Evolutionary conservation across 2,113 vertebrate genomes (phyloP).

Genomic region (Calyptommatus sinebrachiatus): DNA sequence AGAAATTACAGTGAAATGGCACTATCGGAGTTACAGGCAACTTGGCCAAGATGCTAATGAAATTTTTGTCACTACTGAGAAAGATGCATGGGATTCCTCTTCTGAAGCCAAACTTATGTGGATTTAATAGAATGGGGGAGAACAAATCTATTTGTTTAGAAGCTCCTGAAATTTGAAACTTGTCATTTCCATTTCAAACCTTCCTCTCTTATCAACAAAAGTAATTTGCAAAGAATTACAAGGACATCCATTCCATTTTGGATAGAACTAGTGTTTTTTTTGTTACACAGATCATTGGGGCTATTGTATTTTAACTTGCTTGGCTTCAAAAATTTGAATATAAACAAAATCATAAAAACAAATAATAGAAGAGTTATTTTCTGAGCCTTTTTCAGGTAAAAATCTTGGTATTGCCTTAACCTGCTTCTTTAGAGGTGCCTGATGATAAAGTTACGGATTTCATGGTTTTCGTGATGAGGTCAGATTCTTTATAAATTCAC

Average conservation of each 20-base stretch:
- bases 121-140: conserved; percentile 5
- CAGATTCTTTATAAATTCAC: not conserved
- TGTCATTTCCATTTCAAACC: conserved; percentile 22
- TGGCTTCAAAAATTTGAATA: conserved; percentile 26
- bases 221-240: conserved; percentile 26
- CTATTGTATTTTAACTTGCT: conserved; percentile 26
- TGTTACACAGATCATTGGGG: not conserved
- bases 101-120: not conserved
- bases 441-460: not conserved
- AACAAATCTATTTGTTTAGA: conserved; percentile 17
- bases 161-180: conserved; percentile 11
- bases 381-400: conserved; percentile 14
- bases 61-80: not conserved
- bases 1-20: not conserved
- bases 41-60: conserved; percentile 12
- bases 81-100: not conserved
- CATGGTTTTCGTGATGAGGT: not conserved
- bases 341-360: conserved; percentile 29
- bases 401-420: not conserved
- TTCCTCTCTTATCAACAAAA: conserved; percentile 16
- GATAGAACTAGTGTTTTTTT: too few relatives aligned
- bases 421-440: conserved; percentile 19
- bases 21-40: not conserved
- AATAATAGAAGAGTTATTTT: conserved; percentile 24
- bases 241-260: not conserved